phyloP scores from a whole-genome alignment of 2,113 vertebrate species.

The Lampris megalopsis region DNA sequence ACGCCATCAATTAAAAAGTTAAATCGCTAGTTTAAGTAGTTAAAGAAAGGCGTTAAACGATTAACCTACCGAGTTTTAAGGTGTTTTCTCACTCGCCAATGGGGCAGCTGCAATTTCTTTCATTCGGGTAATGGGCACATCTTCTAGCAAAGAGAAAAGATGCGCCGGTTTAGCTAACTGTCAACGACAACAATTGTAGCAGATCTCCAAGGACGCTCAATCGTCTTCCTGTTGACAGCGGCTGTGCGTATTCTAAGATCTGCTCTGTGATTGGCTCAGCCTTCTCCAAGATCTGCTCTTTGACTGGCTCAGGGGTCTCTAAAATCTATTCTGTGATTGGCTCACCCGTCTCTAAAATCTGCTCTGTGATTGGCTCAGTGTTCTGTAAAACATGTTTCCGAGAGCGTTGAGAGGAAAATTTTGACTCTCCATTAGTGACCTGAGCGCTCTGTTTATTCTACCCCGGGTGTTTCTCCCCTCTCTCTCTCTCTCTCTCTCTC shows the following conservation, averaged over 20 bases:
- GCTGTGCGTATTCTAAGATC: background rate
- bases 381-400: background rate
- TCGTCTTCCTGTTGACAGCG: conserved; percentile 62
- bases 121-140: background rate
- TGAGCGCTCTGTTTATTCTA: too few species aligned
- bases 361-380: conserved; percentile 45
- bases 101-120: background rate
- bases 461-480: too few species aligned
- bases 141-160: background rate
- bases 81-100: conserved; percentile 13
- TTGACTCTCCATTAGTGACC: too few species aligned
- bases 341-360: background rate
- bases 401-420: too few species aligned
- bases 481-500: too few species aligned
- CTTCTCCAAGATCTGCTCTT: background rate
- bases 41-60: background rate
- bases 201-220: conserved; percentile 71
- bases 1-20: conserved; percentile 3
- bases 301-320: too few species aligned
- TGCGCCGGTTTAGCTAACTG: background rate
- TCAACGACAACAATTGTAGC: conserved; percentile 10
- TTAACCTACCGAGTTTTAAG: conserved; percentile 45
- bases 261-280: conserved; percentile 46
- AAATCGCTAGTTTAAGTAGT: conserved; percentile 30
- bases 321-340: too few species aligned